These are phyloP conservation scores for Schizaphis graminum DNA, from an alignment of 2,888 invertebrate genomes.

Conservation along the genomic window DNA sequence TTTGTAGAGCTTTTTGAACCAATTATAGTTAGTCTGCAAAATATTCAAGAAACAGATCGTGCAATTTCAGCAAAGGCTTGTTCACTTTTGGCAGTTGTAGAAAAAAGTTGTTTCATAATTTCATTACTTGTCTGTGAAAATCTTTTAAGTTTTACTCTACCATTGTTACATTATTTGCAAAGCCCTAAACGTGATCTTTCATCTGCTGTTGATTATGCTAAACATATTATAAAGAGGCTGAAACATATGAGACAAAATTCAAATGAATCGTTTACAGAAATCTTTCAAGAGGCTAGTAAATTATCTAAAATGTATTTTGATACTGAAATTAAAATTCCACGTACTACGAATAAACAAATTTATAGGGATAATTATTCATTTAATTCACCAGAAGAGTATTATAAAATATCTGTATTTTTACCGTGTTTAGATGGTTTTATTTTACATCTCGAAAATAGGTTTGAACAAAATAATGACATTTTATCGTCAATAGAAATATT, in stretches of 20 bases:
- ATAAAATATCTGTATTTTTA: not conserved
- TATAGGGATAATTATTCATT: not conserved
- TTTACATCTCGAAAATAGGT: too few species aligned
- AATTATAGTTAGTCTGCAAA: constrained; percentile 62
- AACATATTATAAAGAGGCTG: too few species aligned
- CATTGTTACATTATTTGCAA: not conserved
- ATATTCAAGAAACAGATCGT: not conserved
- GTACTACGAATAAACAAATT: not conserved
- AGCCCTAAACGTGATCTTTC: not conserved
- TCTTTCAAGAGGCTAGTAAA: too few species aligned
- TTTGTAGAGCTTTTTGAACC: too few species aligned
- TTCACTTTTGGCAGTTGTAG: not conserved
- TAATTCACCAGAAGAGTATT: not conserved
- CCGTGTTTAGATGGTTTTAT: too few species aligned
- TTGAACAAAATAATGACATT: too few species aligned
- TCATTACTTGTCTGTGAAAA: not conserved
- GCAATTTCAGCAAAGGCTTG: too few species aligned
- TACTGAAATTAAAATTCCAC: too few species aligned
- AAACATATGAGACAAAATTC: too few species aligned
- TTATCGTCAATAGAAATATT: too few species aligned
- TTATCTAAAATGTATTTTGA: too few species aligned
- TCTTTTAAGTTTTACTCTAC: not conserved
- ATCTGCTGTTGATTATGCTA: not conserved
- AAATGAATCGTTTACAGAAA: too few species aligned
- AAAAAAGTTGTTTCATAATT: not conserved